Evolutionary conservation across 2,888 invertebrate species (phyloP), one percentile per base, ranked within the genome.

Genomic region (Ochropleura plecta): DNA sequence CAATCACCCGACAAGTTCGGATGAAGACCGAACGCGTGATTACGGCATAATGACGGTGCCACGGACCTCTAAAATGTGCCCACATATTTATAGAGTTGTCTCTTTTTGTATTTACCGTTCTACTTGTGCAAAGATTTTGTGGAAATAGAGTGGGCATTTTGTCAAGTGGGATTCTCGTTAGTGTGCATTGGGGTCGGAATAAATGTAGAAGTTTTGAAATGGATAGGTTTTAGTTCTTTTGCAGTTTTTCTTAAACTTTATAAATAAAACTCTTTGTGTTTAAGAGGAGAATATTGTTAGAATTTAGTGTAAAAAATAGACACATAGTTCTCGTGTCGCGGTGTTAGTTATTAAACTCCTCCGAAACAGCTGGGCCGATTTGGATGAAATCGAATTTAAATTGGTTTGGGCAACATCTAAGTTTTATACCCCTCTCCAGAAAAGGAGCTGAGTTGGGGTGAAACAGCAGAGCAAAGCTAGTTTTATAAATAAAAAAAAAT

Each of bases 21-120:
- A 90, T 88, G 83, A 89, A 90, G 91, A 89, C 87, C 85, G 85
- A 88, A 88, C 85, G 86, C 82, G 87, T 91, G 91, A 91, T 91
- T 91, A 89, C 88, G 81, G 86, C 84, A 86, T 91, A 91, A 91
- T 91, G 89, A 88, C 83, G 87, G 86, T 86, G 84, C 55, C 80
- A 79, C 60, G 67, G 71, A 82, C 77, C 86, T 68, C 68, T 73
- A 76, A 82, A 81, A 83, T 81, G 84, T 74, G 83, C 72, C 83
- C 84, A 83, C 84, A 86, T 81, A 81, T 81, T 81, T 85, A 86
- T 85, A 85, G 74, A 85, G 63, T 70, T 78, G 85, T 82, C 85
- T 71, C 74, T 73, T 84, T 86, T 76, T 81, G 78, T 83, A 79
- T 74, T 79, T 74, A 79, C 65, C 48, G 46, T 73, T 49, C 51